Conservation (phyloP, 2,888 invertebrate species). For the Trachelus tabidus region DNA sequence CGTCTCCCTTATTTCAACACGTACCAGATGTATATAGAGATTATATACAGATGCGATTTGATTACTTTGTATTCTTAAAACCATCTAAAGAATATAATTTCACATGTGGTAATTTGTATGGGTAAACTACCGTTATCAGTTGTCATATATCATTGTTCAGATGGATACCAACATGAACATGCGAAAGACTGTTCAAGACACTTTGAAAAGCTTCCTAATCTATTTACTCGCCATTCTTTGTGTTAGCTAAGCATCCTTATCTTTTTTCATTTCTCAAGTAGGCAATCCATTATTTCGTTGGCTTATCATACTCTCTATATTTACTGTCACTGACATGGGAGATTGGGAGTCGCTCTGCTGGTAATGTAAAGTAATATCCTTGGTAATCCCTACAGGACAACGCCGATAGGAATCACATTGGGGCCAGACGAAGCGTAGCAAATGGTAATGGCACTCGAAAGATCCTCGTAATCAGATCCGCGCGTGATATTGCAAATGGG, state of each 20-base stretch:
- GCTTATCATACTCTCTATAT: not conserved
- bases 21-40: too few species aligned
- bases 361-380: constrained; percentile 12
- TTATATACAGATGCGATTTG: too few species aligned
- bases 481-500: constrained; percentile 17
- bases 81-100: not conserved
- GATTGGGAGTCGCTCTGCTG: constrained; percentile 23
- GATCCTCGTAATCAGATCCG: constrained; percentile 26
- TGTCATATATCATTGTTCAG: not conserved
- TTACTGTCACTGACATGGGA: not conserved
- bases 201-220: not conserved
- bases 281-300: not conserved
- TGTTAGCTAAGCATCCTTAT: not conserved
- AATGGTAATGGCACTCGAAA: constrained; percentile 9
- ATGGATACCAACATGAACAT: not conserved
- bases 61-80: too few species aligned
- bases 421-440: constrained; percentile 22
- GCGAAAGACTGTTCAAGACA: not conserved
- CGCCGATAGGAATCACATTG: constrained; percentile 18
- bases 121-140: not conserved
- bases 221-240: not conserved
- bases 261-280: not conserved
- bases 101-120: not conserved
- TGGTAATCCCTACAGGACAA: not conserved
- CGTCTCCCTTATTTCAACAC: too few species aligned